These are phyloP conservation scores for Strigamia maritima DNA, from an alignment of 2,888 invertebrate genomes.

Conservation along the genomic window DNA sequence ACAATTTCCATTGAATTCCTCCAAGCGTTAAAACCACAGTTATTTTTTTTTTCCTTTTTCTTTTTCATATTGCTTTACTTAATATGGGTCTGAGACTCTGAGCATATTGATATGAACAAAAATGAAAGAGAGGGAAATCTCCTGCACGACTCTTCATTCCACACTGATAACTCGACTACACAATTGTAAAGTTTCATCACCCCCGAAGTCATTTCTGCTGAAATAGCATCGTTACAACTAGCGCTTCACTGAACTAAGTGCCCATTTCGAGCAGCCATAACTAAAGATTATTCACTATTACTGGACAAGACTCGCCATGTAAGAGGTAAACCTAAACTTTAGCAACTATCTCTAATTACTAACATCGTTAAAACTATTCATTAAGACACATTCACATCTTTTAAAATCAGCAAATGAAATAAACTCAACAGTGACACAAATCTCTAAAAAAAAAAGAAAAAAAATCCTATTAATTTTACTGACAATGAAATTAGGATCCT, in stretches of 20 bases:
- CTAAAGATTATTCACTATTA: constrained; percentile 22
- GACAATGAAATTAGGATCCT: too few relatives aligned
- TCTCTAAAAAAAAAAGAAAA: too few relatives aligned
- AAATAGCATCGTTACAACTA: constrained; percentile 26
- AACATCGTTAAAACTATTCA: background rate
- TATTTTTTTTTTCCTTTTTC: background rate
- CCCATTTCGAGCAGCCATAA: constrained; percentile 6
- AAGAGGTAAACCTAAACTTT: background rate
- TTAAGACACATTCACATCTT: background rate
- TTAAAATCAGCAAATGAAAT: background rate
- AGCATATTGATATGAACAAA: constrained; percentile 7
- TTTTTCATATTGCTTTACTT: background rate
- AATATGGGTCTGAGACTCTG: background rate
- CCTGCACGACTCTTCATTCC: constrained; percentile 4
- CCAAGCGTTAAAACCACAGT: background rate
- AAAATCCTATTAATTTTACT: background rate
- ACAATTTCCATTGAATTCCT: background rate
- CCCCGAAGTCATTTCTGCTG: constrained; percentile 19
- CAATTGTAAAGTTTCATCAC: constrained; percentile 27
- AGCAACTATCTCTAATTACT: constrained; percentile 4
- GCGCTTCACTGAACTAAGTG: constrained; percentile 19
- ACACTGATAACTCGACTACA: constrained; percentile 13
- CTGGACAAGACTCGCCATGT: background rate
- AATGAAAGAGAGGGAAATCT: background rate
- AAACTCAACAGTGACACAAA: background rate